Evolutionary conservation across 2,888 invertebrate species (phyloP), one percentile per base, ranked within the genome.

Genomic region (Crematogaster levior): DNA sequence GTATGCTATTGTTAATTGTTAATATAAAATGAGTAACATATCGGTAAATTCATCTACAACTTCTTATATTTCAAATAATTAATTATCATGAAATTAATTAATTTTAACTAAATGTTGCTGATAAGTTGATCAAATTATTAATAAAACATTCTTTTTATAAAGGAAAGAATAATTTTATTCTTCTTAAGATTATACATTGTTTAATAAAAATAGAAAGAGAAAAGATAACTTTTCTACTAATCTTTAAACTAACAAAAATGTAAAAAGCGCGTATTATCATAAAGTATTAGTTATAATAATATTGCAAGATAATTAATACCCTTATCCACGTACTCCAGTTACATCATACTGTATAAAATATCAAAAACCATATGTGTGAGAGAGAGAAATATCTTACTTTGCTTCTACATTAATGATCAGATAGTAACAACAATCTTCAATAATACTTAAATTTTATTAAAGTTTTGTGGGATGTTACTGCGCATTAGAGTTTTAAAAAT

Each of bases 311-410:
- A n/a, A 21, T 63, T 3, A 40, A 63, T 12, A 40, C 34, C n/a
- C n/a, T n/a, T n/a, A n/a, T n/a, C n/a, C n/a, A n/a, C n/a, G n/a
- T n/a, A n/a, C n/a, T n/a, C 3, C 12, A 63, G 15, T 21, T 40
- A 61, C 7, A n/a, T n/a, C n/a, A n/a, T n/a, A n/a, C n/a, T n/a
- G n/a, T 63, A 21, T 63, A 15, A 37, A 61, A 61, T 61, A 61
- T 61, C 12, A 63, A 40, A 15, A 21, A 0, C 5, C 5, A 12
- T 21, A 3, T 24, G n/a, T 53, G 15, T 24, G 6, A 56, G 1
- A 10, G 43, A 40, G 18, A 63, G 5, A 7, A n/a, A n/a, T n/a
- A n/a, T 63, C 15, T 34, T 5, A 34, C 34, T n/a, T 40, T 63
- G 40, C 10, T 63, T 9, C 40, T 24, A 1, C 3, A 63, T 9